A percentile compares a stretch with the other conserved stretches of the same genome.
Evolutionary conservation across 2,113 vertebrate genomes (phyloP).

Genomic region (Lepus timidus): DNA sequence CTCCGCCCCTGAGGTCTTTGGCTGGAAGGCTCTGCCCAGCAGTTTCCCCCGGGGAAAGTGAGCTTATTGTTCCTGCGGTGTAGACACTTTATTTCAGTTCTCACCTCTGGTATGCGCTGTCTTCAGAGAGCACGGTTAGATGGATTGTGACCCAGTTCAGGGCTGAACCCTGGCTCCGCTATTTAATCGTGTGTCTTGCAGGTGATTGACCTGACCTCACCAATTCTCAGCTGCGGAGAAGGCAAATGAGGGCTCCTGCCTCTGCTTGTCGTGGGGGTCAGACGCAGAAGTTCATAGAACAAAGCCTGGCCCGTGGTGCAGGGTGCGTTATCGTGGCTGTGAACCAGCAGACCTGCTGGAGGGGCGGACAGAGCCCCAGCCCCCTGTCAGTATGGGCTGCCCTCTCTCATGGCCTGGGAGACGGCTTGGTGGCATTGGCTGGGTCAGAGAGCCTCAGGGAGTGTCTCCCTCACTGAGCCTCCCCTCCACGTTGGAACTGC

Average conservation of each 20-base stretch:
- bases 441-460: not conserved
- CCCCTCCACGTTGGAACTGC: not conserved
- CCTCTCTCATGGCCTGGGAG: not conserved
- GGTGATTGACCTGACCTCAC: not conserved
- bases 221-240: not conserved
- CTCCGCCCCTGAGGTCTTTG: not conserved
- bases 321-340: not conserved
- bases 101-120: not conserved
- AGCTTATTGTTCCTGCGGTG: not conserved
- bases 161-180: not conserved
- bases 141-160: not conserved
- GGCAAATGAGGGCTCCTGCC: not conserved
- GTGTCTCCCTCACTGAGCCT: too few relatives aligned
- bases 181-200: not conserved
- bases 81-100: accelerated
- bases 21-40: not conserved
- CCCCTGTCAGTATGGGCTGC: not conserved
- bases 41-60: not conserved
- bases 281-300: accelerated
- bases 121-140: not conserved
- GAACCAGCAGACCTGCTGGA: accelerated
- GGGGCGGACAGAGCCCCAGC: accelerated
- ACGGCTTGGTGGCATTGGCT: not conserved
- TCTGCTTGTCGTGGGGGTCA: not conserved
- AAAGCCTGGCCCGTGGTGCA: accelerated